These are phyloP conservation scores for Drosophila sucinea DNA, from an alignment of 1,140 invertebrate species.

Conservation along the genomic window DNA sequence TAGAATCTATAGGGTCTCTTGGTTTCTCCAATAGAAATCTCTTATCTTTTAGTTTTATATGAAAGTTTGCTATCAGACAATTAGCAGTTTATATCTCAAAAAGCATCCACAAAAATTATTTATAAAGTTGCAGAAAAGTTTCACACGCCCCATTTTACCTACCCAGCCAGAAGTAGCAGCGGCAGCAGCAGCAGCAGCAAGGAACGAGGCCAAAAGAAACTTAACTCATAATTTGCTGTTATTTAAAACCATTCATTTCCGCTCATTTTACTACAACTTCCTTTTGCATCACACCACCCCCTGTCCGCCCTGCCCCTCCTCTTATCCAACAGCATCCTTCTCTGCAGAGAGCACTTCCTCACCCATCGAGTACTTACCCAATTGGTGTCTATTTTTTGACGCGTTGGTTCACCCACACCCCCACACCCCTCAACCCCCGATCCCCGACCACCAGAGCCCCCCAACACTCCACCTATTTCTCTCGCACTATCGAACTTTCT, in stretches of 20 bases:
- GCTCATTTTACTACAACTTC: conserved; percentile 74
- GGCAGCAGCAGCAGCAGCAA: too few relatives aligned
- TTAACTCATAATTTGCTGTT: conserved; percentile 80
- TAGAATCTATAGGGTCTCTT: too few relatives aligned
- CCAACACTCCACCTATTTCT: background rate
- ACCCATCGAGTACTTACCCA: conserved; percentile 24
- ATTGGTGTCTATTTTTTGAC: conserved; percentile 77
- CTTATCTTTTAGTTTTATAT: background rate
- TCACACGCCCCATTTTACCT: conserved; percentile 23
- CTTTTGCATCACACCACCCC: conserved; percentile 16
- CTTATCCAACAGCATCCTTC: background rate
- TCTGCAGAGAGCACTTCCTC: background rate
- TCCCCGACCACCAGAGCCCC: conserved; percentile 30
- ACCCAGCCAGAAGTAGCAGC: conserved; percentile 33
- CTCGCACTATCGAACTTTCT: conserved; percentile 23
- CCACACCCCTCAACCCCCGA: background rate
- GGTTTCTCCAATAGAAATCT: background rate
- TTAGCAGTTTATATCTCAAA: conserved; percentile 51
- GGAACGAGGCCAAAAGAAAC: conserved; percentile 40
- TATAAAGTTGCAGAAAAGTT: conserved; percentile 74
- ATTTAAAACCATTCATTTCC: conserved; percentile 81
- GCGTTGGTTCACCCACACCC: conserved; percentile 36
- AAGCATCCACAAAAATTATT: conserved; percentile 67
- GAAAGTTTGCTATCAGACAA: conserved; percentile 41
- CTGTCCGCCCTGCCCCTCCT: background rate